Evolutionary conservation across 2,888 invertebrate species (phyloP), one percentile per base, ranked within the genome.

Genomic region (Cataglyphis cursor): DNA sequence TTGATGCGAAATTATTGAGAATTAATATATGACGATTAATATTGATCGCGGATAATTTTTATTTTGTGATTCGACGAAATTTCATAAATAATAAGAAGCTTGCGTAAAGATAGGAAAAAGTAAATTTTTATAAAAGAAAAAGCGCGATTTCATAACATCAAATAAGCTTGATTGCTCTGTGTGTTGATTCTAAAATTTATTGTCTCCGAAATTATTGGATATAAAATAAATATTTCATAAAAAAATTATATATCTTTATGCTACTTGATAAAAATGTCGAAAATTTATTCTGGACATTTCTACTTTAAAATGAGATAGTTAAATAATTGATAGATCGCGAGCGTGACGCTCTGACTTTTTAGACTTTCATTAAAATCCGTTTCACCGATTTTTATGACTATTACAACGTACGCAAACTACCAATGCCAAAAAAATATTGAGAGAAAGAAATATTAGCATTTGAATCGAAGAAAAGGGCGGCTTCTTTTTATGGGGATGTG

Each of bases 281-380:
- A n/a, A 38, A 28, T 44, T 61, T 59, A 38, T 57, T 54, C 38
- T 24, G 15, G 24, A 72, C 2, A 24, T 48, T 68, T 68, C 0
- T 12, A 10, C 9, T 61, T 73, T n/a, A 28, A 73, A 61, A 73
- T 61, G 61, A 15, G 10, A 72, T 9, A 35, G 21, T 72, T 72
- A 41, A 57, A 31, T n/a, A 12, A 28, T 44, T 28, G 15, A 51
- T 35, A 57, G 1, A 41, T 59, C 8, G 41, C 4, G 15, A 62
- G 31, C n/a, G 12, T 0, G 4, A 28, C 9, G 3, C 12, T 59
- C n/a, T 0, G 10, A 6, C 41, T 44, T 74, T 44, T 74, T 31
- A 62, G 9, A 15, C 9, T 44, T 21, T 6, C 15, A 31, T 62
- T 74, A 44, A 76, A n/a, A 41, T 66, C 64, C 21, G 21, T 76